A percentile compares a stretch with the other conserved stretches of the same genome.
Evolutionary conservation across 2,113 vertebrate species (phyloP).

Genomic region (Burhinus oedicnemus): DNA sequence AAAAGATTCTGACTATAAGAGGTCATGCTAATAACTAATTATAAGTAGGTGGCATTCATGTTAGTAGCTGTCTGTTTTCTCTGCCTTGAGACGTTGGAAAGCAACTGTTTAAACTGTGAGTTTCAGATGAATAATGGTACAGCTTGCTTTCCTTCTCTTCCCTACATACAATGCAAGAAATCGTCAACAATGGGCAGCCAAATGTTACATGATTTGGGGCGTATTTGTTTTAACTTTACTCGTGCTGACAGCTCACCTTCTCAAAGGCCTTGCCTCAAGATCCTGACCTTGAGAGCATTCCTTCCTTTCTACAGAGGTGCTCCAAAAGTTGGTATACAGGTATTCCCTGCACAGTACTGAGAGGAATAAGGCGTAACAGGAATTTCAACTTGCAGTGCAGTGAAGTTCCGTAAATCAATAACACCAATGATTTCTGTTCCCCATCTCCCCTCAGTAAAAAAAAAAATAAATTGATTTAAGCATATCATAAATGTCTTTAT

Average conservation of each 20-base stretch:
- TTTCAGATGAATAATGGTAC: not conserved
- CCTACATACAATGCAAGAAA: not conserved
- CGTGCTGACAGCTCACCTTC: not conserved
- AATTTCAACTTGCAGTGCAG: not conserved
- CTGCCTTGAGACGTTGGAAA: not conserved
- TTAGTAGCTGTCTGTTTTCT: not conserved
- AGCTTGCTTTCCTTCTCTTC: not conserved
- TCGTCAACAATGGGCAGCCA: not conserved
- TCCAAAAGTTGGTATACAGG: rapidly evolving
- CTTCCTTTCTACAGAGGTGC: not conserved
- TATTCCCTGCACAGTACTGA: too few species aligned
- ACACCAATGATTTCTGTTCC: not conserved
- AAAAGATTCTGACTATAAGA: not conserved
- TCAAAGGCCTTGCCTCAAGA: not conserved
- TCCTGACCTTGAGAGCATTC: not conserved
- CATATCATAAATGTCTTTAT: not conserved
- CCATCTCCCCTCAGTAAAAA: not conserved
- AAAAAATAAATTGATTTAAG: not conserved
- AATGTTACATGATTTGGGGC: not conserved
- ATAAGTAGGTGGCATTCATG: not conserved
- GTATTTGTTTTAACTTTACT: not conserved
- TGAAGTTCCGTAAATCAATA: not conserved
- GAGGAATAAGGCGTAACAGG: rapidly evolving
- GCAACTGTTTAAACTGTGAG: too few species aligned
- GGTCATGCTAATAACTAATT: not conserved